A percentile compares a stretch with the other conserved stretches of the same genome.
Conservation (phyloP, 2,113 vertebrate genomes). For the Stomatorhinus ivindoensis region DNA sequence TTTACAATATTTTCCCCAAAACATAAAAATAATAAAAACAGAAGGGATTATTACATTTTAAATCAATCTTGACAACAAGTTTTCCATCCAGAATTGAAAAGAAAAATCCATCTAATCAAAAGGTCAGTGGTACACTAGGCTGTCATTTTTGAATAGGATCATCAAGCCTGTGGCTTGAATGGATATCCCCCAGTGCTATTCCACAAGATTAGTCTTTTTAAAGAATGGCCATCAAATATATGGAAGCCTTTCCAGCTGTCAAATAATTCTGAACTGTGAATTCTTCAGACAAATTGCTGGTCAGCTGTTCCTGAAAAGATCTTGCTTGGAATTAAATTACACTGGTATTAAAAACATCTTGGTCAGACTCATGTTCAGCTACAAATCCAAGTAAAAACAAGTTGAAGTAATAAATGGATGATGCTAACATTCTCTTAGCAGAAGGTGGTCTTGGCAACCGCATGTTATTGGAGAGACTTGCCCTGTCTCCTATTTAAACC, state of each 20-base stretch:
- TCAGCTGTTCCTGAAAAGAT: background rate
- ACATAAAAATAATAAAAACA: background rate
- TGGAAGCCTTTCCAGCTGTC: conserved; percentile 6
- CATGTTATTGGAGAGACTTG: no score
- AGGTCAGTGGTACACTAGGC: background rate
- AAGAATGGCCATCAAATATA: background rate
- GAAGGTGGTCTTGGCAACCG: no score
- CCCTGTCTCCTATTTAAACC: no score
- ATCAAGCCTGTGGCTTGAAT: background rate
- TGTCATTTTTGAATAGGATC: conserved; percentile 2
- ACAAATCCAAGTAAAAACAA: background rate
- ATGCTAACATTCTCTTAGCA: background rate
- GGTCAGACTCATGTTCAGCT: background rate
- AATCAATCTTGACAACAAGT: background rate
- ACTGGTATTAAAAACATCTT: background rate
- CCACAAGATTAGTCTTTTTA: background rate
- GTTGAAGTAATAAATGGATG: background rate
- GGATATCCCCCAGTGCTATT: background rate
- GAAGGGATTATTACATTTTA: background rate
- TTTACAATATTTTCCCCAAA: background rate
- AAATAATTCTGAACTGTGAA: background rate
- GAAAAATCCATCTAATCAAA: background rate
- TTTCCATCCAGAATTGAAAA: background rate
- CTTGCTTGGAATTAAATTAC: conserved; percentile 5
- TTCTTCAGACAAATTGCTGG: conserved; percentile 1